These are phyloP conservation scores for Gonatopus flavifemur DNA, from an alignment of 1,140 invertebrate species.

Conservation along the genomic window DNA sequence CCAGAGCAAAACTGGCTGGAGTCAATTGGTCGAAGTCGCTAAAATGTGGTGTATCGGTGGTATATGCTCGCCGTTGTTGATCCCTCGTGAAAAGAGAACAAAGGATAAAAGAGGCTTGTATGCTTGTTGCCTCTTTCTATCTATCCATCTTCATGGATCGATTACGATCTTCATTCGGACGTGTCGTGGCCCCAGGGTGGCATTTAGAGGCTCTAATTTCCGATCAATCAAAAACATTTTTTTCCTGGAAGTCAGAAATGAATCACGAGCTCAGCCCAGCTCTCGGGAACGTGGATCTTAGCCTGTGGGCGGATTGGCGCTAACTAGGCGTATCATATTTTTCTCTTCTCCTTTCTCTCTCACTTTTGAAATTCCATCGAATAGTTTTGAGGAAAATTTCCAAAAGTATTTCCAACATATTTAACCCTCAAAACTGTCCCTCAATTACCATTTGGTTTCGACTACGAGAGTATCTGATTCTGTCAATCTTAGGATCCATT, in stretches of 20 bases:
- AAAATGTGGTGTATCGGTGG: constrained; percentile 15
- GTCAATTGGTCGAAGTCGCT: constrained; percentile 14
- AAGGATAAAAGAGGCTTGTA: constrained; percentile 4
- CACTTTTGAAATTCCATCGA: too few species aligned
- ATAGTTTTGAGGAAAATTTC: too few species aligned
- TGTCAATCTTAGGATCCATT: too few species aligned
- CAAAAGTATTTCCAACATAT: too few species aligned
- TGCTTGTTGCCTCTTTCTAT: constrained; percentile 2
- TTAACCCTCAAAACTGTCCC: too few species aligned
- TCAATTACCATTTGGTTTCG: too few species aligned
- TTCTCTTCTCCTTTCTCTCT: too few species aligned
- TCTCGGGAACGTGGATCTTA: too few species aligned
- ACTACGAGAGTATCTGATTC: too few species aligned
- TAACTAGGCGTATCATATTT: constrained; percentile 55
- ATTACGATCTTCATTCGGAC: constrained; percentile 52
- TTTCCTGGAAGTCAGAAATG: constrained; percentile 44
- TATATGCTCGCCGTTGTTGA: constrained; percentile 11
- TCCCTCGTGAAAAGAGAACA: constrained; percentile 3
- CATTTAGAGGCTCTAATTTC: constrained; percentile 55
- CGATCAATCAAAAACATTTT: constrained; percentile 54
- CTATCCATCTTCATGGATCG: constrained; percentile 17
- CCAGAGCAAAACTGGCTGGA: constrained; percentile 19
- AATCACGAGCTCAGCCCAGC: constrained; percentile 40
- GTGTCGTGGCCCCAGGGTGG: constrained; percentile 48
- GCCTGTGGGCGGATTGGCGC: constrained; percentile 45